A percentile compares a stretch with the other conserved stretches of the same genome.
Evolutionary conservation across 92 coral and sea anemone genomes (phyloP).

Genomic region (Hydrozoanthus gracilis): DNA sequence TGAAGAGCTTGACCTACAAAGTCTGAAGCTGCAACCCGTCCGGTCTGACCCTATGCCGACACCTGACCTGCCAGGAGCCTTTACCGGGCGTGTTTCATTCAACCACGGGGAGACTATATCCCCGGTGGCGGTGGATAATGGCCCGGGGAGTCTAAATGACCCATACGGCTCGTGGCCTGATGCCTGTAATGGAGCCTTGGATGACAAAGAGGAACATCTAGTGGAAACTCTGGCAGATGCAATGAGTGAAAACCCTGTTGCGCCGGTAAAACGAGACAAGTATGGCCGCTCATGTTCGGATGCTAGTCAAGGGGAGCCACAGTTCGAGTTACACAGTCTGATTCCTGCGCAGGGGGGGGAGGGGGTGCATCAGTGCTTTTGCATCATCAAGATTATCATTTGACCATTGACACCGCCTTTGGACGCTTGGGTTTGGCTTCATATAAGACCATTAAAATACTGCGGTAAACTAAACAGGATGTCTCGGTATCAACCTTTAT

Average conservation of each 20-base stretch:
- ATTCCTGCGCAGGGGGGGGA: too few relatives aligned
- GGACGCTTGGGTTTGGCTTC: too few relatives aligned
- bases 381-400: too few relatives aligned
- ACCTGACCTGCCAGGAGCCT: slow-evolving; percentile 66
- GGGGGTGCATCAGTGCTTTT: slow-evolving; percentile 87
- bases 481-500: too few relatives aligned
- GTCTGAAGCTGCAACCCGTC: slow-evolving; percentile 93
- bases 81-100: slow-evolving; percentile 73
- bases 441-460: too few relatives aligned
- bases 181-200: slow-evolving; percentile 71
- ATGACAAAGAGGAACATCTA: slow-evolving; percentile 90
- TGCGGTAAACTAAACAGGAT: too few relatives aligned
- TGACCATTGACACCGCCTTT: too few relatives aligned
- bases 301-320: slow-evolving; percentile 73
- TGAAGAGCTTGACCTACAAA: slow-evolving; percentile 95
- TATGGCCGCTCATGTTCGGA: slow-evolving; percentile 55
- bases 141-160: slow-evolving; percentile 94
- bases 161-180: slow-evolving; percentile 82
- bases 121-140: slow-evolving; percentile 86
- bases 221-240: slow-evolving; percentile 96
- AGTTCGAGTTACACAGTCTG: slow-evolving; percentile 86
- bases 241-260: slow-evolving; percentile 88
- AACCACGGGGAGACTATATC: slow-evolving; percentile 77
- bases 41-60: slow-evolving; percentile 97
- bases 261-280: slow-evolving; percentile 80